phyloP scores from a whole-genome alignment of 1,140 invertebrate species.

The Melanaphis sacchari region DNA sequence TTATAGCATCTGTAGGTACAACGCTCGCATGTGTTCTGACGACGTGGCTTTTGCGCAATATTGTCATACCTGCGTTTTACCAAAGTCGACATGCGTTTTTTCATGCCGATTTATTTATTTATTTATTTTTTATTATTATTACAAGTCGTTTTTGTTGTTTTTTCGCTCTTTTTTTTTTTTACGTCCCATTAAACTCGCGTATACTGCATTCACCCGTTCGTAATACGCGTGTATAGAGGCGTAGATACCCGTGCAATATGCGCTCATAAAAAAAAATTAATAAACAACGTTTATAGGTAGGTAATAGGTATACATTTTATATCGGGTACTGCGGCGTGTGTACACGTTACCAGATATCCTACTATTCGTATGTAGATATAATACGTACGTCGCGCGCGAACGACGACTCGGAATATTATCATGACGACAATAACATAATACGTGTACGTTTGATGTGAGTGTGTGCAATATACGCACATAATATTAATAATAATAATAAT shows the following conservation, averaged over 20 bases:
- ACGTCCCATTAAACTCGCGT: constrained; percentile 3
- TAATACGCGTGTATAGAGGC: neutral
- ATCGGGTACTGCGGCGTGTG: neutral
- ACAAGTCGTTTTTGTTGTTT: neutral
- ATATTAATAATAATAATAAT: no score
- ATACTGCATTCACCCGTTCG: neutral
- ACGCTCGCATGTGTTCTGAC: neutral
- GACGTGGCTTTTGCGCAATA: neutral
- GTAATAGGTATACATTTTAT: neutral
- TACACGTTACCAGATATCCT: neutral
- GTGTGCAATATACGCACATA: neutral
- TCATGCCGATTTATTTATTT: neutral
- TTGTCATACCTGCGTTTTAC: neutral
- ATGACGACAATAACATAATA: neutral
- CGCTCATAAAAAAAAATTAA: neutral
- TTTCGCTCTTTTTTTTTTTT: neutral
- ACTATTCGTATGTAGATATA: neutral
- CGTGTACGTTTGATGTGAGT: neutral
- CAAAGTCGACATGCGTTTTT: neutral
- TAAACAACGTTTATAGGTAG: neutral
- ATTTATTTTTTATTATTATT: neutral
- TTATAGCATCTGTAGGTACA: no score
- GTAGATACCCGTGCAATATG: neutral
- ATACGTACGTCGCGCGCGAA: no score
- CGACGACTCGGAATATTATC: neutral